Evolutionary conservation across 92 coral and sea anemone species (phyloP).

Genomic region (Desmophyllum pertusum): DNA sequence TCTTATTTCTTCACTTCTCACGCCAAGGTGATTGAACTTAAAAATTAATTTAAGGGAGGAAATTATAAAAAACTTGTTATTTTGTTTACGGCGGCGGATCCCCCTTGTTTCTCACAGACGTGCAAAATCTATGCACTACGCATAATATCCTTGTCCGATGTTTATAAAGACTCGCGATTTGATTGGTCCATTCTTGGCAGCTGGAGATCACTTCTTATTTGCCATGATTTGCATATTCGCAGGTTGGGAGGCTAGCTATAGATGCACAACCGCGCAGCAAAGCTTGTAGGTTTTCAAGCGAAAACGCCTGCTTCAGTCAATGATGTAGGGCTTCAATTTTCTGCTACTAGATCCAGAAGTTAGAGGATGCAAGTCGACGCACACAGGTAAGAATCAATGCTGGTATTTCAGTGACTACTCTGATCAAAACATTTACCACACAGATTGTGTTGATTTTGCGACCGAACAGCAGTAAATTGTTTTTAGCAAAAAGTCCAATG

Average conservation of each 20-base stretch:
- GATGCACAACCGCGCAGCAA: slow-evolving; percentile 34
- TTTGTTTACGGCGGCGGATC: slow-evolving; percentile 24
- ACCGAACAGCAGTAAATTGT: slow-evolving; percentile 40
- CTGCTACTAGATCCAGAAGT: slow-evolving; percentile 30
- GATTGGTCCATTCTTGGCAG: slow-evolving; percentile 74
- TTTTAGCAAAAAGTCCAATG: slow-evolving; percentile 23
- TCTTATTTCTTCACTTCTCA: neutral
- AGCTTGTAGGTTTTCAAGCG: slow-evolving; percentile 29
- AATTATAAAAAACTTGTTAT: neutral
- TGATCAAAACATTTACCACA: slow-evolving; percentile 40
- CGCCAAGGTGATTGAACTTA: neutral
- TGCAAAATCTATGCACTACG: slow-evolving; percentile 30
- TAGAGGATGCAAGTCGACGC: slow-evolving; percentile 61
- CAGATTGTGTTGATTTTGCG: slow-evolving; percentile 46
- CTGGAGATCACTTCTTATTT: slow-evolving; percentile 58
- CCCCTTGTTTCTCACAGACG: slow-evolving; percentile 16
- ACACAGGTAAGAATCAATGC: slow-evolving; percentile 60
- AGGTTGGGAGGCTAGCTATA: slow-evolving; percentile 54
- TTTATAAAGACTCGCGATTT: slow-evolving; percentile 15
- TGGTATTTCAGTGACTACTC: neutral
- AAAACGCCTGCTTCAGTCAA: neutral
- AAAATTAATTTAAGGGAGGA: neutral
- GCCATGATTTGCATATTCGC: slow-evolving; percentile 58
- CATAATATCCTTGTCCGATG: slow-evolving; percentile 20
- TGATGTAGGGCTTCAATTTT: neutral